Conservation (phyloP, 2,113 vertebrate species). For the Odontophorus gujanensis region DNA sequence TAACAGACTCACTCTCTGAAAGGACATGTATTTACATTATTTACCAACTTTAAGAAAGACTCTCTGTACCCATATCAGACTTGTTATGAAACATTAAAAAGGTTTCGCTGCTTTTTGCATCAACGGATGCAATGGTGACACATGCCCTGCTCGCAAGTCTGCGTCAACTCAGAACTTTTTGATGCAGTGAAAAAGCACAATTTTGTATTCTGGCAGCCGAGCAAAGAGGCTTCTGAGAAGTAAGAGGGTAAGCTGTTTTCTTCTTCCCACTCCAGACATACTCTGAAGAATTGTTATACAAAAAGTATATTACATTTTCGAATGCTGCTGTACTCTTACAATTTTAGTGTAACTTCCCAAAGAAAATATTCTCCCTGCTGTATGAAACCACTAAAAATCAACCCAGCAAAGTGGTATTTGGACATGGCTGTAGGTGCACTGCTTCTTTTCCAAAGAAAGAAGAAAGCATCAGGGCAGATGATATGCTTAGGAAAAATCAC, state of each 20-base stretch:
- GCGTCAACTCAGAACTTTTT: conserved; percentile 62
- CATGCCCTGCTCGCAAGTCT: conserved; percentile 72
- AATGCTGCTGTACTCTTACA: conserved; percentile 81
- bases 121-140: conserved; percentile 65
- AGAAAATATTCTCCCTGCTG: conserved; percentile 63
- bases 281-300: conserved; percentile 72
- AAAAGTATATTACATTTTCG: conserved; percentile 79
- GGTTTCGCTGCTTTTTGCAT: conserved; percentile 70
- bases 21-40: conserved; percentile 84
- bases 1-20: conserved; percentile 80
- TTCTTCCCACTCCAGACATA: conserved; percentile 55
- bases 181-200: conserved; percentile 71
- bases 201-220: conserved; percentile 61
- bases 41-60: conserved; percentile 80
- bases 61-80: conserved; percentile 76
- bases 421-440: conserved; percentile 52
- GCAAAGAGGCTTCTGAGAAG: conserved; percentile 70
- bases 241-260: conserved; percentile 48
- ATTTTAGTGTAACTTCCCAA: conserved; percentile 66
- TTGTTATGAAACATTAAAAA: conserved; percentile 78
- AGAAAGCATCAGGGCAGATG: conserved; percentile 65
- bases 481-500: conserved; percentile 52
- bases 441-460: conserved; percentile 26
- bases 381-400: conserved; percentile 63
- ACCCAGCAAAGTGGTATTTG: conserved; percentile 33